Base-by-base conservation (phyloP, 2,797 vertebrate species). In the Sebastes trivittatus region DNA sequence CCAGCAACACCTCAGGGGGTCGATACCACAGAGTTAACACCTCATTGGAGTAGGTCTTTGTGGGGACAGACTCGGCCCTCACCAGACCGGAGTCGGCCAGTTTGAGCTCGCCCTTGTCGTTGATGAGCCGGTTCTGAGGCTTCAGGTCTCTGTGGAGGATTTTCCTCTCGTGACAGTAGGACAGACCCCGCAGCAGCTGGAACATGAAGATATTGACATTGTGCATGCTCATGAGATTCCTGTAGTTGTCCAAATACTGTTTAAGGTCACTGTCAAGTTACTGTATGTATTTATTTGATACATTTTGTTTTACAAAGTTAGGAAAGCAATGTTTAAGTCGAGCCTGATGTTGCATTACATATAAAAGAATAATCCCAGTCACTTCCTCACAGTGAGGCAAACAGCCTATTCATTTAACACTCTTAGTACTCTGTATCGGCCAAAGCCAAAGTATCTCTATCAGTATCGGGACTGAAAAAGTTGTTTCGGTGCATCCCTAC, bases 171-270 rank as follows among this genome's bases (percentile, higher is more conserved):
- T 99, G 98, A 78, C 98, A 99, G 70, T 99, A 99, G 49, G 97
- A 96, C 8, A 99, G 95, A 22, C 98, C 98, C 4, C 98, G 97
- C 78, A 98, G 95, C 83, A 99, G 93, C 95, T 99, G 98, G 94
- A 98, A 99, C 98, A 99, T 98, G 92, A 99, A 99, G 81, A 99
- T 98, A 98, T 99, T 99, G 84, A 99, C 98, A 0, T 99, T 99
- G 86, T 98, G 90, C 95, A 98, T 98, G 30, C 97, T 98, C 98
- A 99, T 99, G 81, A 99, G 97, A 89, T 96, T 99, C 63, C 98
- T 97, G 7, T 98, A 99, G 96, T 97, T 98, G 92, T 99, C 98
- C 83, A 99, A 92, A 85, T 99, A 99, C 89, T 99, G 98, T 81
- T 99, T 99, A 84, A 99, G 95, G 93, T 99, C 98, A 5, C 95